Percentiles rank a stretch among this genome's conserved stretches.
These are phyloP conservation scores for Ardeotis arabs DNA, from an alignment of 2,113 vertebrate genomes.

Conservation along the genomic window DNA sequence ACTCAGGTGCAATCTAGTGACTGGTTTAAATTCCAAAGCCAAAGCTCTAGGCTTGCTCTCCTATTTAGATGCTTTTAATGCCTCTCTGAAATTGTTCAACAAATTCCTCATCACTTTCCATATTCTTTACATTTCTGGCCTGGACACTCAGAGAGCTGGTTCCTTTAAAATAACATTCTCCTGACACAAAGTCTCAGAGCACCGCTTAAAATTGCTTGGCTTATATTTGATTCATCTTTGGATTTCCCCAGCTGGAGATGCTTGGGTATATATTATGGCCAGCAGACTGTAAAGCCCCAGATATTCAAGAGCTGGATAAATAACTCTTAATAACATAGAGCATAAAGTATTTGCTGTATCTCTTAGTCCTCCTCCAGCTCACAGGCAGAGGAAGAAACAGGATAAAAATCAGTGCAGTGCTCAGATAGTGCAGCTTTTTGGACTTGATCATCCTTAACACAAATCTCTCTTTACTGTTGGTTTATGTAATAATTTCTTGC, in stretches of 20 bases:
- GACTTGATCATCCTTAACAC: background rate
- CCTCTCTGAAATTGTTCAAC: background rate
- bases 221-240: conserved; percentile 32
- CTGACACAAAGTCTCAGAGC: background rate
- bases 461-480: background rate
- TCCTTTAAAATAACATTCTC: background rate
- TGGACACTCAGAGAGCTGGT: background rate
- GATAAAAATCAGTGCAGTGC: background rate
- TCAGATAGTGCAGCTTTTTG: background rate
- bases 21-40: background rate
- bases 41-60: background rate
- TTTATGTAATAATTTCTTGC: background rate
- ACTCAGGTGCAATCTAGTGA: background rate
- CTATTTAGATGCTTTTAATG: background rate
- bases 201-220: background rate
- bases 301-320: no score
- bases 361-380: background rate
- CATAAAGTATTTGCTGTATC: background rate
- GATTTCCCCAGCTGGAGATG: background rate
- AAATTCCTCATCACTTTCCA: background rate
- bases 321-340: background rate
- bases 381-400: background rate
- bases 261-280: background rate
- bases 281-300: background rate
- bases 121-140: background rate